A percentile compares a stretch with the other conserved stretches of the same genome.
Conservation (phyloP, 2,113 vertebrate genomes). For the Leptosomus discolor region DNA sequence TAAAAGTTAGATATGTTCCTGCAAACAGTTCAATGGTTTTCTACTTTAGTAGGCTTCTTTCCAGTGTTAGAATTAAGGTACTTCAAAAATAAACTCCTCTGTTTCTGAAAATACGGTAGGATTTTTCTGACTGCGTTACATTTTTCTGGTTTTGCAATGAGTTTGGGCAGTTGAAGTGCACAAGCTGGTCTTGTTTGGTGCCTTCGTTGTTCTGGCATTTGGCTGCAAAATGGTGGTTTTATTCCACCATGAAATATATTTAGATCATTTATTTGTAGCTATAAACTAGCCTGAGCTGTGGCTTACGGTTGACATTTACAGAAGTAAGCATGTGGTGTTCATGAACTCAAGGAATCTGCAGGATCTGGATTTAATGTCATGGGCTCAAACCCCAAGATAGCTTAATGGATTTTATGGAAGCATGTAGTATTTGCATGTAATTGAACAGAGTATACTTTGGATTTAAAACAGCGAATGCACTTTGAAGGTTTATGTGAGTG, state of each 20-base stretch:
- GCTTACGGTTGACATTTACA: not conserved
- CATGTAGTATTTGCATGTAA: not conserved
- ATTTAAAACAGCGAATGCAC: not conserved
- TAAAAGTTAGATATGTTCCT: not conserved
- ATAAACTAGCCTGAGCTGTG: not conserved
- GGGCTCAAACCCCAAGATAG: not conserved
- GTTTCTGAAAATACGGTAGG: rapidly evolving
- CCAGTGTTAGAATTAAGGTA: not conserved
- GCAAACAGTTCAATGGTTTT: not conserved
- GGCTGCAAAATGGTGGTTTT: not conserved
- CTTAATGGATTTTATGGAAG: not conserved
- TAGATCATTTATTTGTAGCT: not conserved
- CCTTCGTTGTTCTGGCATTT: not conserved
- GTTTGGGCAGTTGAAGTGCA: not conserved
- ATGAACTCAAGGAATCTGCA: not conserved
- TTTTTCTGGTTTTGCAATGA: not conserved
- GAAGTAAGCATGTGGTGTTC: not conserved
- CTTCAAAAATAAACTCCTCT: not conserved
- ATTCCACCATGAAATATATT: not conserved
- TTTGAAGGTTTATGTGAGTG: not conserved
- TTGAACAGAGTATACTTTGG: not conserved
- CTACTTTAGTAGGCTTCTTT: not conserved
- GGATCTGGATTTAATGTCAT: not conserved
- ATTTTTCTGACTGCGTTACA: not conserved
- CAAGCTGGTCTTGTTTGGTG: not conserved